Evolutionary conservation across 2,113 vertebrate species (phyloP).

Genomic region (Gopherus flavomarginatus): DNA sequence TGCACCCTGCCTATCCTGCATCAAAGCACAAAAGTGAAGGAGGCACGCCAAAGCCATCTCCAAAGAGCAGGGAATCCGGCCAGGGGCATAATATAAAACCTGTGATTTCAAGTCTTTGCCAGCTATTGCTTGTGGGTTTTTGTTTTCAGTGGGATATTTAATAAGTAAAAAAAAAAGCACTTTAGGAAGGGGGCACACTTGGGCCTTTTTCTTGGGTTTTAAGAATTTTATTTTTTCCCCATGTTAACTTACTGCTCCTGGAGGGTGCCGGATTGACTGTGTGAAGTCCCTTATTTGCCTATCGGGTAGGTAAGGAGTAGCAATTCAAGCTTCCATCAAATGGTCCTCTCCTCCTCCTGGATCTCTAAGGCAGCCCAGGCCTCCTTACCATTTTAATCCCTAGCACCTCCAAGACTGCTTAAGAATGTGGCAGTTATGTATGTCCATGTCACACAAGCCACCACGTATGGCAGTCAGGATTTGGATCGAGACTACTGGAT

Average conservation of each 20-base stretch:
- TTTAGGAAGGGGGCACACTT: not conserved
- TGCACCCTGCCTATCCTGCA: too few relatives aligned
- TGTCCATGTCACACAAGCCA: accelerated
- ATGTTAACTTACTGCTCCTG: not conserved
- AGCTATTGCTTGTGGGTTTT: not conserved
- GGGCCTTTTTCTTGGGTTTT: not conserved
- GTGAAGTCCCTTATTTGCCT: not conserved
- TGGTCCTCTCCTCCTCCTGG: not conserved
- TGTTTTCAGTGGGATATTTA: not conserved
- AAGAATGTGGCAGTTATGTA: not conserved
- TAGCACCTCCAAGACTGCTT: not conserved
- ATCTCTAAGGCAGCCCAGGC: not conserved
- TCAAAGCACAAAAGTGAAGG: not conserved
- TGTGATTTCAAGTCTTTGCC: not conserved
- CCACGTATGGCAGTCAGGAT: not conserved
- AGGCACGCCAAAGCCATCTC: not conserved
- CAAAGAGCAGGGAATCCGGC: not conserved
- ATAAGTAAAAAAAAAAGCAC: not conserved
- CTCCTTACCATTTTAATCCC: not conserved
- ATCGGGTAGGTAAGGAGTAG: not conserved
- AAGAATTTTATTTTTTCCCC: not conserved
- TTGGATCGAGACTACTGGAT: not conserved
- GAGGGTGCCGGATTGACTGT: not conserved
- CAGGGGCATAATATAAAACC: not conserved
- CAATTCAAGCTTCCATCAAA: not conserved